A percentile compares a stretch with the other conserved stretches of the same genome.
phyloP scores from a whole-genome alignment of 2,888 invertebrate genomes.

The Phengaris arion region DNA sequence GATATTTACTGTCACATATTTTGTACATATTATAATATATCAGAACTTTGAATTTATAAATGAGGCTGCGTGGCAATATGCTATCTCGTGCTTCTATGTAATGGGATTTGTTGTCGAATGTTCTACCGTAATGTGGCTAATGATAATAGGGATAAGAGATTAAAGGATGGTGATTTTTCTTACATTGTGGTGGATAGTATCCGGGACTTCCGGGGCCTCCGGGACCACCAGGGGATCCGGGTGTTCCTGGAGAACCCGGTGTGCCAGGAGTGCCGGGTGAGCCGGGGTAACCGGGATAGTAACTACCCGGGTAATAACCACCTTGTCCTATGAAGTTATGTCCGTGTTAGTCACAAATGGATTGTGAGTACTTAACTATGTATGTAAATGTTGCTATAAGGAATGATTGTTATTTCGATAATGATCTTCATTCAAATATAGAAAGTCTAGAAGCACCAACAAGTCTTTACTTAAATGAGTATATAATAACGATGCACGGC shows the following conservation, averaged over 20 bases:
- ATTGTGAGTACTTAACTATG: background rate
- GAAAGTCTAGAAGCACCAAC: background rate
- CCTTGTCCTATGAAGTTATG: conserved; percentile 25
- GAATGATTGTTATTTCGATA: background rate
- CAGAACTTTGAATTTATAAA: no score
- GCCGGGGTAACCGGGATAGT: conserved; percentile 48
- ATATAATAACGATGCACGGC: background rate
- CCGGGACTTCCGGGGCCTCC: conserved; percentile 32
- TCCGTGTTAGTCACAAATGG: conserved; percentile 20
- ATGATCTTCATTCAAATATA: background rate
- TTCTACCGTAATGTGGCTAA: no score
- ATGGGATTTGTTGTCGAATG: no score
- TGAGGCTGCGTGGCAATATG: no score
- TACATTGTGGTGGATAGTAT: conserved; percentile 16
- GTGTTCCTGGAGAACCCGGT: conserved; percentile 19
- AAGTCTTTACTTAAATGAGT: background rate
- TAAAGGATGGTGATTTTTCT: background rate
- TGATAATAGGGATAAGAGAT: no score
- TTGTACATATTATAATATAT: no score
- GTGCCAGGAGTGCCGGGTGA: conserved; percentile 49
- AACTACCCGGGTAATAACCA: conserved; percentile 30
- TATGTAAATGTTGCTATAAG: background rate
- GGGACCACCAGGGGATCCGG: conserved; percentile 34
- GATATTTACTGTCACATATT: no score
- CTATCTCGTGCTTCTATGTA: no score